A percentile compares a stretch with the other conserved stretches of the same genome.
These are phyloP conservation scores for Tetramorium bicarinatum DNA, from an alignment of 2,888 invertebrate species.

Conservation along the genomic window DNA sequence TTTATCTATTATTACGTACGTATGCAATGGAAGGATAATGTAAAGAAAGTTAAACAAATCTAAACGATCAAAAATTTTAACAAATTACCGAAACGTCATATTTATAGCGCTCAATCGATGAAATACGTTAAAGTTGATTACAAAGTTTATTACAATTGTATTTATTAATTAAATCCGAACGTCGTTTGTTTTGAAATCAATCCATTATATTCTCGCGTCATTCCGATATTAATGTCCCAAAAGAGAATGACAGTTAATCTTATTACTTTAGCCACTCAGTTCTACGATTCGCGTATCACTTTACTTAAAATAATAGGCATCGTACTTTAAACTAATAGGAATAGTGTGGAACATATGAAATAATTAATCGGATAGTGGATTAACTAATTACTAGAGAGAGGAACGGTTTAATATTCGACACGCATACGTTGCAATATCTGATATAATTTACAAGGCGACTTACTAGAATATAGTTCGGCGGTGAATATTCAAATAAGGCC, in stretches of 20 bases:
- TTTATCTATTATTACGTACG: too few species aligned
- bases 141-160: background rate
- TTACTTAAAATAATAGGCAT: background rate
- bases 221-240: background rate
- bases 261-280: background rate
- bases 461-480: too few species aligned
- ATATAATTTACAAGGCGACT: too few species aligned
- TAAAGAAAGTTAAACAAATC: background rate
- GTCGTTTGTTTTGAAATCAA: background rate
- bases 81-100: background rate
- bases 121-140: background rate
- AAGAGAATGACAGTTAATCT: background rate
- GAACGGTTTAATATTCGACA: too few species aligned
- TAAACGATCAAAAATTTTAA: background rate
- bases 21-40: background rate
- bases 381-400: too few species aligned
- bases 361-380: too few species aligned
- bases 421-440: too few species aligned
- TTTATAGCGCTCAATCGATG: background rate
- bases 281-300: background rate
- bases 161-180: background rate
- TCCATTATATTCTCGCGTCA: background rate
- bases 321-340: background rate
- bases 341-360: too few species aligned
- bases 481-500: too few species aligned